Base-by-base conservation (phyloP, 2,797 vertebrate genomes). In the Pseudotriccus pelzelni region DNA sequence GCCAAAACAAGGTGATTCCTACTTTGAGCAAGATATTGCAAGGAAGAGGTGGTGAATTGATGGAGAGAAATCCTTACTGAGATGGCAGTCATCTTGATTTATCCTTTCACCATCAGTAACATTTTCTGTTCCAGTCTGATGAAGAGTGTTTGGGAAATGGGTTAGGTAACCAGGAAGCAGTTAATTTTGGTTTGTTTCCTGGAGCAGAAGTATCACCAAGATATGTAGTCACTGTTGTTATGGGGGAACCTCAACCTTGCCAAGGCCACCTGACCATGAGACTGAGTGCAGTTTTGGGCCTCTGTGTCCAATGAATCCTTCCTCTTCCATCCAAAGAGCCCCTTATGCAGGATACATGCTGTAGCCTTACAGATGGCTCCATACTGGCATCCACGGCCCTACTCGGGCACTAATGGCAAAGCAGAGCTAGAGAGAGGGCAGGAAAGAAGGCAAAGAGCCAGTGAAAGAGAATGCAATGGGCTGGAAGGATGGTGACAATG, bases 271-370 rank as follows among this genome's bases (percentile, higher is more conserved):
- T 77, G 49, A 23, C 16, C 23, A 30, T 16, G 37, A 7, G 12
- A 44, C 10, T 44, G 23, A n/a, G 52, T 56, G 14, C n/a, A 55
- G 18, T 41, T 87, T 74, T 67, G 34, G 60, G 76, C 14, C 9
- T 36, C 34, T 77, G 46, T 79, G n/a, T 58, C 46, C 32, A 79
- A 0, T 0, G 0, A 73, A 6, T 43, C 16, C 10, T 19, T 88
- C 27, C 19, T 46, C 25, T 14, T 63, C 39, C 56, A 49, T 1
- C 21, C 37, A 34, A 28, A 2, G 2, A 85, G 11, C 3, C 7
- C 10, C 69, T 11, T 0, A 1, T 25, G 12, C 9, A 64, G 32
- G 14, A 14, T 18, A 43, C 0, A 0, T 62, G 37, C 63, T 3
- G 8, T 39, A 58, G 7, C 47, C 50, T 76, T 28, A 28, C 47